These are phyloP conservation scores for Nephrotoma flavescens DNA, from an alignment of 2,888 invertebrate genomes.

Conservation along the genomic window DNA sequence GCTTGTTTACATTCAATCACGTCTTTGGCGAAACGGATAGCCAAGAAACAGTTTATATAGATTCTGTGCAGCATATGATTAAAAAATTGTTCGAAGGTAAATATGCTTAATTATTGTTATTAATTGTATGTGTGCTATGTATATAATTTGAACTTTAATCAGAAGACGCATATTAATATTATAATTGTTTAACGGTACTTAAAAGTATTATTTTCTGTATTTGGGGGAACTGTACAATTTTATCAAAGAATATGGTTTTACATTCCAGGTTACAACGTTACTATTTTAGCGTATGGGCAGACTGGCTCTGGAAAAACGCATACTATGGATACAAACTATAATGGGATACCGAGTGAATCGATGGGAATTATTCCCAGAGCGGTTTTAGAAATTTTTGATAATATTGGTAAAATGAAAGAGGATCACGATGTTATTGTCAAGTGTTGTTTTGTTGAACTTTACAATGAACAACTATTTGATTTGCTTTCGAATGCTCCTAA, in stretches of 20 bases:
- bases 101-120: constrained; percentile 4
- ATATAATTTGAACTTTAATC: not conserved
- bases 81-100: constrained; percentile 64
- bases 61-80: constrained; percentile 54
- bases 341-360: constrained; percentile 42
- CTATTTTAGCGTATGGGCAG: constrained; percentile 88
- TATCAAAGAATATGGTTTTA: no score
- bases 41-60: constrained; percentile 59
- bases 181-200: no score
- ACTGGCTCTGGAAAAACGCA: constrained; percentile 90
- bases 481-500: constrained; percentile 51
- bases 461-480: constrained; percentile 81
- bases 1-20: constrained; percentile 65
- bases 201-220: no score
- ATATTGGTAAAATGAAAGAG: constrained; percentile 33
- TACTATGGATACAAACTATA: constrained; percentile 79
- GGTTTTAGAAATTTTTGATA: constrained; percentile 63
- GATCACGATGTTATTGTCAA: constrained; percentile 37
- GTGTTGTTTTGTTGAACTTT: constrained; percentile 78
- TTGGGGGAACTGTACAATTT: no score
- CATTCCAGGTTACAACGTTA: constrained; percentile 71
- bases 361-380: constrained; percentile 80
- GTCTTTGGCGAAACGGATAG: constrained; percentile 54
- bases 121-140: no score
- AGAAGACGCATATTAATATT: not conserved